A percentile compares a stretch with the other conserved stretches of the same genome.
These are phyloP conservation scores for Priocnemis perturbator DNA, from an alignment of 2,888 invertebrate genomes.

Conservation along the genomic window DNA sequence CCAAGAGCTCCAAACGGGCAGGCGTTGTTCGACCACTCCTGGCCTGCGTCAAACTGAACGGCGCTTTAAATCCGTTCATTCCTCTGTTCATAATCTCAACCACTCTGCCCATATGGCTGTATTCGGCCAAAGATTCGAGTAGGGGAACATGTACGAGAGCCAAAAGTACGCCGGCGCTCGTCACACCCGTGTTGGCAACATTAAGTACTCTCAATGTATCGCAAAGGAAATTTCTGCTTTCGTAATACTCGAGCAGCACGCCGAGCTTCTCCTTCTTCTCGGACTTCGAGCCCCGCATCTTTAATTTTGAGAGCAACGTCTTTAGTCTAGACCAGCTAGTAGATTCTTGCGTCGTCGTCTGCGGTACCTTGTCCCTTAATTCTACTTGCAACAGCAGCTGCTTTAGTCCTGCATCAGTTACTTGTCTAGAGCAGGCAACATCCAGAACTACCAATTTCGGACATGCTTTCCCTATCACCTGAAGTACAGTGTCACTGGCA, in stretches of 20 bases:
- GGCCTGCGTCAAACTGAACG: conserved; percentile 70
- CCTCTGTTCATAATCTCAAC: conserved; percentile 71
- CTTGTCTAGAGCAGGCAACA: conserved; percentile 74
- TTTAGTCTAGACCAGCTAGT: conserved; percentile 70
- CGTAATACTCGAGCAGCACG: conserved; percentile 71
- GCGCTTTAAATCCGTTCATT: conserved; percentile 60
- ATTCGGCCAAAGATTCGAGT: conserved; percentile 73
- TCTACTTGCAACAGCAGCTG: conserved; percentile 73
- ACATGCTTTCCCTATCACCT: conserved; percentile 73
- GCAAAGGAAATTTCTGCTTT: conserved; percentile 72
- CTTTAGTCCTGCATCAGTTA: conserved; percentile 72
- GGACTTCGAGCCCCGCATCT: conserved; percentile 50
- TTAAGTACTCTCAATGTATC: conserved; percentile 71
- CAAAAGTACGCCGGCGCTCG: conserved; percentile 71
- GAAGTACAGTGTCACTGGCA: conserved; percentile 72
- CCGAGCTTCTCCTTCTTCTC: conserved; percentile 61
- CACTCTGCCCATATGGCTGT: conserved; percentile 73
- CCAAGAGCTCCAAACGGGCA: conserved; percentile 68
- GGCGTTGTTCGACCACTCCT: conserved; percentile 70
- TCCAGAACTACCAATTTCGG: conserved; percentile 71
- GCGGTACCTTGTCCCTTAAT: conserved; percentile 66
- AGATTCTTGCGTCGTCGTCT: conserved; percentile 44
- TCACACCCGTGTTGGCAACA: conserved; percentile 73
- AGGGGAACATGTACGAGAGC: conserved; percentile 71
- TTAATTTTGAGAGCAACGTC: conserved; percentile 61